Conservation (phyloP, 2,888 invertebrate species). For the Drosophila mayaguana region DNA sequence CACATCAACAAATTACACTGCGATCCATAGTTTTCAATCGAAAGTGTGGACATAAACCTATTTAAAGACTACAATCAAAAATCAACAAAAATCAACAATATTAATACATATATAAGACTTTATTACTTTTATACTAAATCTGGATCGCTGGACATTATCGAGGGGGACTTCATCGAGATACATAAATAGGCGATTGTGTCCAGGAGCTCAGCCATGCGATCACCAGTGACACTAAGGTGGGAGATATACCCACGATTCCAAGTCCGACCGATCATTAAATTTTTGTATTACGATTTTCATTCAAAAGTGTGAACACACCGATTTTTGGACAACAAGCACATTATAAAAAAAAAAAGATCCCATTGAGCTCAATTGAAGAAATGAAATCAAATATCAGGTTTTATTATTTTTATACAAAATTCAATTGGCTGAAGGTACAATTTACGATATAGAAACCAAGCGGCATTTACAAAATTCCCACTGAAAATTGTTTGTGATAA, state of each 20-base stretch:
- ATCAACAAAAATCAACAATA: not conserved
- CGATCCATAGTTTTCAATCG: no score
- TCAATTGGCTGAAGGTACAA: not conserved
- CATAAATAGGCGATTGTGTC: constrained; percentile 83
- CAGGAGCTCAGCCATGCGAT: constrained; percentile 47
- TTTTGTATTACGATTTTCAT: no score
- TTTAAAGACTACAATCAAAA: not conserved
- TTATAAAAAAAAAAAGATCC: not conserved
- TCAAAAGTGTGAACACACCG: not conserved
- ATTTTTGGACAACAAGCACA: not conserved
- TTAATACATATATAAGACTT: not conserved
- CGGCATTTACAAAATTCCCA: not conserved
- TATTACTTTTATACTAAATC: constrained; percentile 29
- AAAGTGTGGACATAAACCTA: not conserved
- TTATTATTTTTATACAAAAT: constrained; percentile 2
- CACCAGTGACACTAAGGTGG: constrained; percentile 74
- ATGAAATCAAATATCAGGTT: not conserved
- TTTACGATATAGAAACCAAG: not conserved
- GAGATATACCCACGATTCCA: constrained; percentile 80
- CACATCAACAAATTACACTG: not conserved
- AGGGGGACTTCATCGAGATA: constrained; percentile 77
- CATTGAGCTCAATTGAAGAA: not conserved
- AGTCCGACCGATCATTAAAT: not conserved
- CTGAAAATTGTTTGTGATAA: not conserved
- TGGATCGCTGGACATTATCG: constrained; percentile 82